Base-by-base conservation (phyloP, 2,797 vertebrate genomes). In the Poeciliopsis infans region DNA sequence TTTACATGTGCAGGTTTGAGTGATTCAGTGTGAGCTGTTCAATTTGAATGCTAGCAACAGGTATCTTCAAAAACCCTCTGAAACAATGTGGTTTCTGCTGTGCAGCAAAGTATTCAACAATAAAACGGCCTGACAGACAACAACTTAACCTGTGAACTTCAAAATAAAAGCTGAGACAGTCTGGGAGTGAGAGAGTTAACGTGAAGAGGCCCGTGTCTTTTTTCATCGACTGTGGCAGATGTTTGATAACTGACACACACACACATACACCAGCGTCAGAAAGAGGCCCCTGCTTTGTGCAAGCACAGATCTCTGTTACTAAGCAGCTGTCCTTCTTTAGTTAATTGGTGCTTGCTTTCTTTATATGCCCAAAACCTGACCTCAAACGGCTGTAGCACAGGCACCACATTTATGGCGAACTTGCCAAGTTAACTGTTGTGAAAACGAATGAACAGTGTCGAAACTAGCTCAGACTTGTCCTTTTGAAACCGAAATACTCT, bases 151-250 rank as follows among this genome's bases (percentile, higher is more conserved):
- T 28, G 72, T 70, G 75, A 75, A 75, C 68, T 75, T 71, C 66
- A 85, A 83, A 41, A 59, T 72, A 85, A 86, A 77, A 75, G 64
- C 85, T 75, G 55, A 79, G 55, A 73, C 88, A 81, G 1, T 75
- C 79, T 79, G 84, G 85, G 77, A 78, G 12, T n/a, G 80, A 84
- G 81, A 81, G 86, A 91, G 91, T 91, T 90, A 91, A 93, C 76
- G 55, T 57, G 85, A 84, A 57, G 77, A 89, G 82, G 87, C 86
- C 82, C 78, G 77, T 89, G 89, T 91, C 87, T 91, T 94, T 94
- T 94, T 92, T 94, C 92, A 90, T 95, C 91, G 90, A 96, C 94
- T 86, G 93, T 87, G 95, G 95, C 96, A 96, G 95, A 97, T 96
- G 96, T 94, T 93, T 97, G 95, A 97, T 95, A 96, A 96, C 92